Evolutionary conservation across 2,797 vertebrate genomes (phyloP).

Genomic region (Tolypeutes matacus): DNA sequence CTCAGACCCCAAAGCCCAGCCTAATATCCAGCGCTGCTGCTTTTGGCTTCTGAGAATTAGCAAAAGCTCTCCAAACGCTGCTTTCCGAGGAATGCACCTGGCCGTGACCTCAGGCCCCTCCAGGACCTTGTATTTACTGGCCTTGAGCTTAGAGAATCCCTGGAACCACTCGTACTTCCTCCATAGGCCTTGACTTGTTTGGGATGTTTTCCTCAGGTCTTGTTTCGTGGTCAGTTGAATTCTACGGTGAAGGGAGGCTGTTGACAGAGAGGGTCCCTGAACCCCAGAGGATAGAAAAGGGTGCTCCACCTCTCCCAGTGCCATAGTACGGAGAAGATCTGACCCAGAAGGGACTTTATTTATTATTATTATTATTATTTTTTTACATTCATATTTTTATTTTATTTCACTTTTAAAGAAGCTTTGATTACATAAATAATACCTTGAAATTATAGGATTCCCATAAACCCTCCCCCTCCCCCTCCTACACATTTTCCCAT

Average conservation of each 20-base stretch:
- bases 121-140: background rate
- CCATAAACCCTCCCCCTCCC: too few relatives aligned
- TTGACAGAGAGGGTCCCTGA: background rate
- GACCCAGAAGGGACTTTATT: background rate
- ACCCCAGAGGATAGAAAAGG: background rate
- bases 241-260: background rate
- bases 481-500: too few relatives aligned
- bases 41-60: background rate
- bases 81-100: too few relatives aligned
- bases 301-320: background rate
- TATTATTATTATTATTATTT: too few relatives aligned
- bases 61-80: background rate
- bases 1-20: background rate
- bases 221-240: background rate
- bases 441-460: too few relatives aligned
- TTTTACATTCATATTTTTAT: too few relatives aligned
- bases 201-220: background rate
- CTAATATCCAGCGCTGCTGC: background rate
- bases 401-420: too few relatives aligned
- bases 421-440: too few relatives aligned
- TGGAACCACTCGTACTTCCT: background rate
- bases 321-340: accelerated
- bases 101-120: background rate
- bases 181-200: background rate
- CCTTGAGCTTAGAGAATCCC: background rate